Conservation (phyloP, 2,113 vertebrate genomes). For the Nothobranchius furzeri region DNA sequence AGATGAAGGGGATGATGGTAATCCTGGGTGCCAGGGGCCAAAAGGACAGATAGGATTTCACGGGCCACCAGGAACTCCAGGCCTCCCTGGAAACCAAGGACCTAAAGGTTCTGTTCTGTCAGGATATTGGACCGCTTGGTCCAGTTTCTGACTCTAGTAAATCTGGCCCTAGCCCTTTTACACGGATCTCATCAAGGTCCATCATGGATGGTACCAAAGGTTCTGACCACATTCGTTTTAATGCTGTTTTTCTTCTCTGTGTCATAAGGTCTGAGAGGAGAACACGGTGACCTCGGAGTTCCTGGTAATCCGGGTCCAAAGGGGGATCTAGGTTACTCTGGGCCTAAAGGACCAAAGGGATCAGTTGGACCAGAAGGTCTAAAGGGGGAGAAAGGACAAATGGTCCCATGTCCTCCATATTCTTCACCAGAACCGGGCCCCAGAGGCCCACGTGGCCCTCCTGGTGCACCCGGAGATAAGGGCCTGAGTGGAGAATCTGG, state of each 20-base stretch:
- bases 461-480: constrained; percentile 25
- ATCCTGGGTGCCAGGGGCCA: constrained; percentile 44
- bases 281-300: constrained; percentile 50
- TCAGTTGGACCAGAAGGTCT: constrained; percentile 27
- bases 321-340: constrained; percentile 28
- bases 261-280: constrained; percentile 37
- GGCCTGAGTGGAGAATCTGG: constrained; percentile 39
- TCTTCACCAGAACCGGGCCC: not conserved
- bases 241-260: not conserved
- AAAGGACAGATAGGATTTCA: constrained; percentile 31
- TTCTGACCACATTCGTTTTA: not conserved
- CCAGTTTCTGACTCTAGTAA: no score
- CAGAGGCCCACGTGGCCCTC: constrained; percentile 25
- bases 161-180: no score
- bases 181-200: no score
- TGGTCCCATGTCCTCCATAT: not conserved
- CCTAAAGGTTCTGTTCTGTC: constrained; percentile 45
- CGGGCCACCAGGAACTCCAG: constrained; percentile 51
- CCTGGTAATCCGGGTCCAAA: constrained; percentile 36
- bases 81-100: constrained; percentile 48
- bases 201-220: no score
- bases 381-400: constrained; percentile 59
- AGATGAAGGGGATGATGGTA: constrained; percentile 81
- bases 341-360: constrained; percentile 42
- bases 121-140: not conserved